phyloP scores from a whole-genome alignment of 2,113 vertebrate species.

The Dermatemys mawii region DNA sequence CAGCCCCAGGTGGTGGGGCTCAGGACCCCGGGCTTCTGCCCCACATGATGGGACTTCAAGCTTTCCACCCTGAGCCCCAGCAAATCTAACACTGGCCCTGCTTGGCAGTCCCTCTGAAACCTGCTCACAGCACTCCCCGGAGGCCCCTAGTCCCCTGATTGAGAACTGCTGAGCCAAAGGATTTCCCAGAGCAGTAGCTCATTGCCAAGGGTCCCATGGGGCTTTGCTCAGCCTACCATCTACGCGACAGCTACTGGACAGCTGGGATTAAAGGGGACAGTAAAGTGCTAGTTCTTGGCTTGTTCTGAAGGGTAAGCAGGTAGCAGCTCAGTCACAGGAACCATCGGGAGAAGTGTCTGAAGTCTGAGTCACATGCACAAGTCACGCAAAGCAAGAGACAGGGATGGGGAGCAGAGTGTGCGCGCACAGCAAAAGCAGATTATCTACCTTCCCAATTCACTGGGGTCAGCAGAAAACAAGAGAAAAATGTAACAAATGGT shows the following conservation, averaged over 20 bases:
- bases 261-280: slow-evolving; percentile 54
- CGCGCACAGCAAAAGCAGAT: slow-evolving; percentile 69
- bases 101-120: no score
- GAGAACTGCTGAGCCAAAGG: neutral
- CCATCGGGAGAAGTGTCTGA: slow-evolving; percentile 65
- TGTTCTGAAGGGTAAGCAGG: slow-evolving; percentile 61
- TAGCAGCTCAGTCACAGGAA: slow-evolving; percentile 59
- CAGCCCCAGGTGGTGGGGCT: no score
- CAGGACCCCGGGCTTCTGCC: no score
- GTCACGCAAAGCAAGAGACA: slow-evolving; percentile 65
- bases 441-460: slow-evolving; percentile 78
- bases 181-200: neutral
- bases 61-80: no score
- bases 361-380: slow-evolving; percentile 71
- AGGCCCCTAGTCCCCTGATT: no score
- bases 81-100: no score
- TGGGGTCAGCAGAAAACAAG: slow-evolving; percentile 67
- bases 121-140: no score
- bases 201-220: neutral
- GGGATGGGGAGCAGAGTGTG: slow-evolving; percentile 32
- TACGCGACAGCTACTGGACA: neutral
- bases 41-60: no score
- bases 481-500: slow-evolving; percentile 24
- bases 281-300: slow-evolving; percentile 56
- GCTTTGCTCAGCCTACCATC: neutral